Percentiles rank a stretch among this genome's conserved stretches.
Evolutionary conservation across 2,113 vertebrate species (phyloP).

Genomic region (Ibidorhyncha struthersii): DNA sequence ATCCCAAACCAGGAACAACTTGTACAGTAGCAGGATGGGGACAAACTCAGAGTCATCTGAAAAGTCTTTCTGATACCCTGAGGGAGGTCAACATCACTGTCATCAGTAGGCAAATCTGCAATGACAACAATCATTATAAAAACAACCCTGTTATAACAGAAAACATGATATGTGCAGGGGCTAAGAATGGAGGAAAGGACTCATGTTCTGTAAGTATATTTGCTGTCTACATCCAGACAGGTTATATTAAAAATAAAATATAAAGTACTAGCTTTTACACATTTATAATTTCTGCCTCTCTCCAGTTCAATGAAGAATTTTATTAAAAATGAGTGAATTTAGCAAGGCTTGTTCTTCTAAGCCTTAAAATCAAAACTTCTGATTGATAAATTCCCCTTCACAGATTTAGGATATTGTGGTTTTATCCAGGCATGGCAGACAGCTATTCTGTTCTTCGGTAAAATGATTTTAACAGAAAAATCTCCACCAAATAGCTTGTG

Average conservation of each 20-base stretch:
- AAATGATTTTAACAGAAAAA: neutral
- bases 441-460: neutral
- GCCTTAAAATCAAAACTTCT: neutral
- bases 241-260: neutral
- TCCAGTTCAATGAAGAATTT: neutral
- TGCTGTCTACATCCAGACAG: neutral
- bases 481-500: neutral
- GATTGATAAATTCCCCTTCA: neutral
- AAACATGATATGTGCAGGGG: constrained; percentile 77
- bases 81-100: constrained; percentile 74
- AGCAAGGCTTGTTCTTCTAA: neutral
- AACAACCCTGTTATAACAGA: constrained; percentile 29
- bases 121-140: constrained; percentile 36
- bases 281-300: neutral
- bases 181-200: constrained; percentile 24
- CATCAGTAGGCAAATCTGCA: constrained; percentile 68
- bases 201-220: constrained; percentile 66
- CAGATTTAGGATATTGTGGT: neutral
- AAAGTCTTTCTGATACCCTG: accelerated
- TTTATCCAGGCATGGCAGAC: neutral
- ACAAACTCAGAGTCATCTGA: accelerated
- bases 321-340: neutral
- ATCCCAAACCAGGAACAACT: constrained; percentile 37
- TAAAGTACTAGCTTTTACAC: neutral
- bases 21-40: constrained; percentile 78